phyloP scores from a whole-genome alignment of 2,797 vertebrate genomes.

The Saxicola maurus region DNA sequence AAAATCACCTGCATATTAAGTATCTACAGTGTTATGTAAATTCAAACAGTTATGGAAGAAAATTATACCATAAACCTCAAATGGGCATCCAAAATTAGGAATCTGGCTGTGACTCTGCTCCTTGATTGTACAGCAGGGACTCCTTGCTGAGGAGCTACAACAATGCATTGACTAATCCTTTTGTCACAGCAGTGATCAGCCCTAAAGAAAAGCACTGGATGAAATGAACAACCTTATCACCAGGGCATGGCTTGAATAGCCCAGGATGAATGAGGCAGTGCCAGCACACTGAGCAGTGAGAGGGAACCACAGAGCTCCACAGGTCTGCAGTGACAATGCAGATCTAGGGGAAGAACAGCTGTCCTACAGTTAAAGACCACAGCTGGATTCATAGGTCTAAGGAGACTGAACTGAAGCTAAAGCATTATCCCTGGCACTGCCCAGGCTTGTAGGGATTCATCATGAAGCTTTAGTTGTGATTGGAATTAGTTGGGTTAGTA shows the following conservation, averaged over 20 bases:
- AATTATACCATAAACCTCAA: background rate
- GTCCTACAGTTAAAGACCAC: background rate
- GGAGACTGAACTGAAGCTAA: background rate
- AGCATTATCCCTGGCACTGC: background rate
- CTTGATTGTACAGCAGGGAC: background rate
- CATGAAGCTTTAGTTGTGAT: background rate
- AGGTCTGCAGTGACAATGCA: fast-evolving
- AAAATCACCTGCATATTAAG: background rate
- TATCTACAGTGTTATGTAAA: background rate
- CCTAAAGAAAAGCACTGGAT: background rate
- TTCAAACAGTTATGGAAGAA: background rate
- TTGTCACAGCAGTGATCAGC: background rate
- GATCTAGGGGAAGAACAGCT: background rate
- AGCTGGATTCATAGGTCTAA: background rate
- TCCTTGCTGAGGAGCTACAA: background rate
- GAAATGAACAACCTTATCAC: background rate
- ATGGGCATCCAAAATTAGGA: background rate
- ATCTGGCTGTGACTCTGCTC: background rate
- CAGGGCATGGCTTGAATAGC: background rate
- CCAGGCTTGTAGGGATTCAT: background rate
- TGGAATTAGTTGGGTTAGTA: background rate
- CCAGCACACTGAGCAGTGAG: background rate
- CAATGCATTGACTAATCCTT: background rate
- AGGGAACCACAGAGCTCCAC: background rate
- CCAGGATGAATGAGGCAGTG: background rate